phyloP scores from a whole-genome alignment of 2,113 vertebrate genomes.

The Plotosus lineatus region DNA sequence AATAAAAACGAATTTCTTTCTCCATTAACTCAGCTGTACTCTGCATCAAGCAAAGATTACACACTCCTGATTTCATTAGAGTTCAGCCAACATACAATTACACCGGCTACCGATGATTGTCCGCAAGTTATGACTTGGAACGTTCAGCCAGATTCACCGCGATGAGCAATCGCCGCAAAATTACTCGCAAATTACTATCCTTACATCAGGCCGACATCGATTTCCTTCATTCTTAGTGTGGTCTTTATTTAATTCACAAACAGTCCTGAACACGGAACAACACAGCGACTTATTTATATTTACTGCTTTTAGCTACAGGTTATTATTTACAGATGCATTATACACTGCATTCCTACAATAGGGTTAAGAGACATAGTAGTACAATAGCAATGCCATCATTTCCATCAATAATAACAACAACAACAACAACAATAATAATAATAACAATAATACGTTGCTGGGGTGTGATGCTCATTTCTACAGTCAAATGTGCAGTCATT shows the following conservation, averaged over 20 bases:
- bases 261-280: no score
- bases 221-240: not conserved
- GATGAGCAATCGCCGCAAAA: not conserved
- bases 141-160: not conserved
- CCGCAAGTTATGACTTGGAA: not conserved
- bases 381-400: no score
- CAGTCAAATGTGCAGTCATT: no score
- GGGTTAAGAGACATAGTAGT: no score
- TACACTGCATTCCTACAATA: no score
- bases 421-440: no score
- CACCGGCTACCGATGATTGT: not conserved
- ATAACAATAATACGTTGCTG: no score
- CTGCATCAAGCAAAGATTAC: conserved; percentile 40
- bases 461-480: no score
- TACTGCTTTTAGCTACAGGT: no score
- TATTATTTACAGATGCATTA: no score
- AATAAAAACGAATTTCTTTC: conserved; percentile 45
- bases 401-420: no score
- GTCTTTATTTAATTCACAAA: not conserved
- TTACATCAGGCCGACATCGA: not conserved
- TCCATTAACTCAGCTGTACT: conserved; percentile 39
- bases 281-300: no score
- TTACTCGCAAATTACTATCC: not conserved
- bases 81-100: conserved; percentile 8
- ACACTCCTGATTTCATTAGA: conserved; percentile 28